Evolutionary conservation across 2,797 vertebrate species (phyloP), one percentile per base, ranked within the genome.

Genomic region (Clangula hyemalis): DNA sequence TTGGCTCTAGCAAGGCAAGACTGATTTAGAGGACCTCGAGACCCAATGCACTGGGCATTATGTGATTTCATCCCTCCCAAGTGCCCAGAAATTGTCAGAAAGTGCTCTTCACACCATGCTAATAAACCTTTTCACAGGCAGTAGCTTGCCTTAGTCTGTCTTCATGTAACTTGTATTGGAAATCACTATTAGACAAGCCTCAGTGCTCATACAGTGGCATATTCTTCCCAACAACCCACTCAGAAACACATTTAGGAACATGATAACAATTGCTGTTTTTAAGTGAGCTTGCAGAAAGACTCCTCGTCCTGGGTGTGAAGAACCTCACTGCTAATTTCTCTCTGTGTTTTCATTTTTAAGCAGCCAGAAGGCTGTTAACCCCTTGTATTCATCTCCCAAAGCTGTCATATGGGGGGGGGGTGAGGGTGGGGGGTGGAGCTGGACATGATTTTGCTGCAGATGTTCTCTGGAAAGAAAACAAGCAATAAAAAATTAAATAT

Each of bases 181-280:
- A 91, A 91, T 86, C 85, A n/a, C 77, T 84, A 19, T 76, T 32
- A 68, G 94, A 75, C 91, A 87, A 89, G 94, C 82, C 89, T 95
- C 91, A 60, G 43, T 36, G 91, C 91, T 76, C 43, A 45, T 51
- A 56, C 78, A n/a, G 77, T 60, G 56, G 21, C 43, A 10, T 38
- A 64, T 51, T 85, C 68, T 70, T 49, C 56, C 71, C 53, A 83
- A 64, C 89, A 93, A 70, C 54, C 60, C 5, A 4, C 72, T 75
- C 75, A 17, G 79, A 91, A 20, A 15, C 5, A 2, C 15, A 54
- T 91, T 94, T 77, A 84, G 85, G 79, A 91, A 87, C 58, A 65
- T 60, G 79, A 74, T 71, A 91, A 85, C 10, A 25, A 54, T 68
- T 81, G 91, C 73, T 89, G 81, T 81, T 58, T 69, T 4, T 62